A percentile compares a stretch with the other conserved stretches of the same genome.
phyloP scores from a whole-genome alignment of 2,888 invertebrate species.

The Epsilonema sp. region DNA sequence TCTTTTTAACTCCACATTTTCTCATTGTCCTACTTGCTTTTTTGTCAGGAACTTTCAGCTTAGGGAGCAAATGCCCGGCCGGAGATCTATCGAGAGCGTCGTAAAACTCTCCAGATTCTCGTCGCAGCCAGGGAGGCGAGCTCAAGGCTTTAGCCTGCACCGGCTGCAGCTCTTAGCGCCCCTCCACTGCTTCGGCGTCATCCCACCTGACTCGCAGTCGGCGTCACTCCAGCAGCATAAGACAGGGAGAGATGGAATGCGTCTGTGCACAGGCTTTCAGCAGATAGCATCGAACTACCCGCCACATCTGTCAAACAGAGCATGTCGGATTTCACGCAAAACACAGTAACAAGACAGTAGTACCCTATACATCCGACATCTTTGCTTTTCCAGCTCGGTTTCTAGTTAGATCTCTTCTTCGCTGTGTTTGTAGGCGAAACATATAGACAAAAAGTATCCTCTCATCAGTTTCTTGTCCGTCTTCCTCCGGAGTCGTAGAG shows the following conservation, averaged over 20 bases:
- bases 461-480: too few relatives aligned
- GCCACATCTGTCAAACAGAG: slow-evolving; percentile 8
- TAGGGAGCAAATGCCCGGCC: slow-evolving; percentile 10
- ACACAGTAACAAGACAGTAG: too few relatives aligned
- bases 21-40: slow-evolving; percentile 17
- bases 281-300: slow-evolving; percentile 27
- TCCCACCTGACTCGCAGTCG: not conserved
- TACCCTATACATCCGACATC: too few relatives aligned
- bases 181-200: slow-evolving; percentile 8
- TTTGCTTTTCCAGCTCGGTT: too few relatives aligned
- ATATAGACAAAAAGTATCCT: too few relatives aligned
- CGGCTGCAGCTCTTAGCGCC: too few relatives aligned
- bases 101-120: slow-evolving; percentile 11
- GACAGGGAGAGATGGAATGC: slow-evolving; percentile 26
- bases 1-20: too few relatives aligned
- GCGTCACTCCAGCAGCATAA: slow-evolving; percentile 5
- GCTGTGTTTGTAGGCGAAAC: too few relatives aligned
- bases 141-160: too few relatives aligned
- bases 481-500: slow-evolving; percentile 14
- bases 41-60: slow-evolving; percentile 13
- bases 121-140: slow-evolving; percentile 7
- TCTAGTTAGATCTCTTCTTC: too few relatives aligned
- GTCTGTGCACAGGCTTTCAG: slow-evolving; percentile 31
- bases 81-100: slow-evolving; percentile 10
- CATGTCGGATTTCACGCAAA: too few relatives aligned